Conservation (phyloP, 2,888 invertebrate genomes). For the Phortica okadai region DNA sequence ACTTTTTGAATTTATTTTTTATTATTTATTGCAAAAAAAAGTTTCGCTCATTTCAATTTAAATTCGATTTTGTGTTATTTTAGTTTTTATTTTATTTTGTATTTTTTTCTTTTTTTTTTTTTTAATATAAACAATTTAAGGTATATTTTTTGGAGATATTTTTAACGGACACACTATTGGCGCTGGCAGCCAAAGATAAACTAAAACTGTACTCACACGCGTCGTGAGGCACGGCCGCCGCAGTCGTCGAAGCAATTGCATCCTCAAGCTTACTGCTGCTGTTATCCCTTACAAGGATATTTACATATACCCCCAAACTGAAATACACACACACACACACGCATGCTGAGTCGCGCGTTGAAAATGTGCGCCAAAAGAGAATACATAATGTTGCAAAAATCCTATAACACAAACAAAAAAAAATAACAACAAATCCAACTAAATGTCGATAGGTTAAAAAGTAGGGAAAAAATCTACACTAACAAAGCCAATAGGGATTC, state of each 20-base stretch:
- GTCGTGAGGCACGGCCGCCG: conserved; percentile 43
- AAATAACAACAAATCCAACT: conserved; percentile 40
- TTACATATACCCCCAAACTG: conserved; percentile 15
- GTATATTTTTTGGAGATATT: conserved; percentile 49
- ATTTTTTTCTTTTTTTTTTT: conserved; percentile 42
- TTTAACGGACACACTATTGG: conserved; percentile 65
- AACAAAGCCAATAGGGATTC: conserved; percentile 50
- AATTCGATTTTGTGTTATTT: conserved; percentile 50
- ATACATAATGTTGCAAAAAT: conserved; percentile 60
- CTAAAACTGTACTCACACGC: conserved; percentile 59
- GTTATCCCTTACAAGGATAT: conserved; percentile 33
- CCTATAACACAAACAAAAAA: conserved; percentile 38
- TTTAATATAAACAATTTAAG: conserved; percentile 53
- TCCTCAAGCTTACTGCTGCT: conserved; percentile 46
- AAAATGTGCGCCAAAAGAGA: conserved; percentile 52
- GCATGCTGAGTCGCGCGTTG: background rate
- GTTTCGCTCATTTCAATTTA: conserved; percentile 41
- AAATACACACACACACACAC: conserved; percentile 33
- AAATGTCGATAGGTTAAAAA: conserved; percentile 40
- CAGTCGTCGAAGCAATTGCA: conserved; percentile 48
- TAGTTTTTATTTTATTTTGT: conserved; percentile 62
- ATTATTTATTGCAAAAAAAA: conserved; percentile 41
- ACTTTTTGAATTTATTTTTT: conserved; percentile 19
- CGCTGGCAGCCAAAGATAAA: conserved; percentile 69
- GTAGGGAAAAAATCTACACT: conserved; percentile 24